A percentile compares a stretch with the other conserved stretches of the same genome.
These are phyloP conservation scores for Dorcus parallelipipedus DNA, from an alignment of 2,888 invertebrate species.

Conservation along the genomic window DNA sequence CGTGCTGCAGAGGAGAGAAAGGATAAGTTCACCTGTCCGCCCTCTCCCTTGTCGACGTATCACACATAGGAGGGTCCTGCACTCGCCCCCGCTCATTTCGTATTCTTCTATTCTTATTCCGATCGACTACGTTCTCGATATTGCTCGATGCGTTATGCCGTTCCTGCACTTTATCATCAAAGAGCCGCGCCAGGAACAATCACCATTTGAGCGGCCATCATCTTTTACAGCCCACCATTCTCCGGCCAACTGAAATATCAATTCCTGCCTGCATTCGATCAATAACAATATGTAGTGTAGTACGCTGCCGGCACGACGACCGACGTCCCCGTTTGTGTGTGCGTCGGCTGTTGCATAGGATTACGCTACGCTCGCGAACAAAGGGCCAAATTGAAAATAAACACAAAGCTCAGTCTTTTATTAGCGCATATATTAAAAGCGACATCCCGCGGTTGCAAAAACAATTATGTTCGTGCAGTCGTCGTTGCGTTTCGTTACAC, in stretches of 20 bases:
- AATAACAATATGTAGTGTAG: slow-evolving; percentile 21
- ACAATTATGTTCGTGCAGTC: slow-evolving; percentile 10
- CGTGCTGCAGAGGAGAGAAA: slow-evolving; percentile 25
- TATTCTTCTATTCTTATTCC: slow-evolving; percentile 40
- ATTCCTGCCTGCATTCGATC: slow-evolving; percentile 24
- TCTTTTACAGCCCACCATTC: slow-evolving; percentile 30
- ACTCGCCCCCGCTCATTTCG: slow-evolving; percentile 30
- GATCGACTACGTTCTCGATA: slow-evolving; percentile 40
- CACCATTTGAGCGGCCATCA: slow-evolving; percentile 38
- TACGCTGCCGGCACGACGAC: background rate
- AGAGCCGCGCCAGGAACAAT: slow-evolving; percentile 34
- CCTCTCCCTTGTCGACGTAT: slow-evolving; percentile 2
- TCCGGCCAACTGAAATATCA: slow-evolving; percentile 24
- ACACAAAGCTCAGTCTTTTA: slow-evolving; percentile 7
- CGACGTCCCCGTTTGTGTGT: background rate
- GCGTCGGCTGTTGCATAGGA: background rate
- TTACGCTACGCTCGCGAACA: slow-evolving; percentile 1
- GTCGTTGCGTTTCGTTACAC: slow-evolving; percentile 18
- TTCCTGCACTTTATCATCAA: slow-evolving; percentile 40
- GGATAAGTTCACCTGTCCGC: slow-evolving; percentile 14
- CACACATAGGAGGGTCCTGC: background rate
- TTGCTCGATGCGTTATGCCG: slow-evolving; percentile 39
- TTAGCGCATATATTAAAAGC: slow-evolving; percentile 4
- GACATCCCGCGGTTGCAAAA: slow-evolving; percentile 5
- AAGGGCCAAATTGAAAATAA: slow-evolving; percentile 14